Conservation (phyloP, 2,888 invertebrate genomes). For the Barypeithes pellucidus region DNA sequence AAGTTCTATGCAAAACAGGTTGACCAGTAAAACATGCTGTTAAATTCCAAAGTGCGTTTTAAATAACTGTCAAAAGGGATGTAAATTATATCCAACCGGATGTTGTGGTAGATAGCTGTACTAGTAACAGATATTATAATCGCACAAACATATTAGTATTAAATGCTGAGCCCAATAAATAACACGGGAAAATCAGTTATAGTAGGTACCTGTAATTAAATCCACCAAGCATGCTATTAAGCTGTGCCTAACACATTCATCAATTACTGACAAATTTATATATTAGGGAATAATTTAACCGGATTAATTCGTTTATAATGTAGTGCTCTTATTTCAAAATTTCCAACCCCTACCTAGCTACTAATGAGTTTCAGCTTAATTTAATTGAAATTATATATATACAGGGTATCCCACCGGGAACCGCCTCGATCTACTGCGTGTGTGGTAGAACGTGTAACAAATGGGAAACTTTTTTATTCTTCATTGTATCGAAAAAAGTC, state of each 20-base stretch:
- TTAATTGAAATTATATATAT: no score
- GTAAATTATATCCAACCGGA: slow-evolving; percentile 23
- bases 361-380: no score
- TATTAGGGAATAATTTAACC: slow-evolving; percentile 14
- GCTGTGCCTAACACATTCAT: slow-evolving; percentile 5
- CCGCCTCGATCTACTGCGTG: no score
- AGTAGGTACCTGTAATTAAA: slow-evolving; percentile 14
- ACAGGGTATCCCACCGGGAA: no score
- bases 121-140: slow-evolving; percentile 11
- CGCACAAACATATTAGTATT: slow-evolving; percentile 24
- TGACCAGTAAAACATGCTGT: slow-evolving; percentile 25
- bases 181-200: slow-evolving; percentile 11
- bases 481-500: no score
- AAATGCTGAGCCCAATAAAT: slow-evolving; percentile 4
- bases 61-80: slow-evolving; percentile 32
- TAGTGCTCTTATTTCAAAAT: no score
- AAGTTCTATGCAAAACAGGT: slow-evolving; percentile 14
- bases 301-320: neutral
- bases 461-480: no score
- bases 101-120: slow-evolving; percentile 1
- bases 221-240: neutral
- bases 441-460: no score
- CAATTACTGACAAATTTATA: slow-evolving; percentile 6
- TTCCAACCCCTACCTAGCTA: no score
- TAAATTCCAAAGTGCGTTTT: slow-evolving; percentile 24